Percentiles rank a stretch among this genome's conserved stretches.
Evolutionary conservation across 2,113 vertebrate species (phyloP).

Genomic region (Cervus canadensis): DNA sequence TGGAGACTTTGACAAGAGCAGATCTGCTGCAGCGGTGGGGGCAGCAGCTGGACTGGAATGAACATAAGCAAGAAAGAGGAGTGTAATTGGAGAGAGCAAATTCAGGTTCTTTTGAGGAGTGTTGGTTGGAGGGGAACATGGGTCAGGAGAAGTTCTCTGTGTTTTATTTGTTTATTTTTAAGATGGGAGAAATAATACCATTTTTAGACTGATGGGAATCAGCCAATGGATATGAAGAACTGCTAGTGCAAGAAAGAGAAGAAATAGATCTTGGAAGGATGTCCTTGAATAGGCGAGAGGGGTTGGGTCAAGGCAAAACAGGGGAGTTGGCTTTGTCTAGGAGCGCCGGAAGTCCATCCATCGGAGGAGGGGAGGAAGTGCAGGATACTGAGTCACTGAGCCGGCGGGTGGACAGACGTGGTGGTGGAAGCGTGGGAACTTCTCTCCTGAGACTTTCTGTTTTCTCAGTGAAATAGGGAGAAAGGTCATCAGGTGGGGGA

Average conservation of each 20-base stretch:
- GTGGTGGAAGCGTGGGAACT: fast-evolving
- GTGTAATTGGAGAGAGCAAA: background rate
- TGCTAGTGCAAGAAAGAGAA: background rate
- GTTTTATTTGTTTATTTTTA: background rate
- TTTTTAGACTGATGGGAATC: background rate
- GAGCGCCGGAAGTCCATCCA: background rate
- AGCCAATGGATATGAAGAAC: background rate
- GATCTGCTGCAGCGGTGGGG: background rate
- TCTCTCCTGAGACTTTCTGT: background rate
- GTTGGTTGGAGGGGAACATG: background rate
- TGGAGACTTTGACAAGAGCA: background rate
- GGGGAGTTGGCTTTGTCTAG: background rate
- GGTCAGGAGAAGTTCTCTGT: background rate
- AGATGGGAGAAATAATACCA: background rate
- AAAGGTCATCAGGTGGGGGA: background rate
- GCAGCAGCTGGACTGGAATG: background rate
- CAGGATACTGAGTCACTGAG: background rate
- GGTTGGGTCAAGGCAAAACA: background rate
- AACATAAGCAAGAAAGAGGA: background rate
- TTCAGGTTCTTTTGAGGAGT: background rate
- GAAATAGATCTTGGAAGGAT: background rate
- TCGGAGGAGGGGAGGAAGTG: background rate
- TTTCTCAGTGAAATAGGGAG: background rate
- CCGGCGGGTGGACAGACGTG: background rate
- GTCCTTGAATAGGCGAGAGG: background rate